These are phyloP conservation scores for Crotalus viridis DNA, from an alignment of 2,113 vertebrate species.

Conservation along the genomic window DNA sequence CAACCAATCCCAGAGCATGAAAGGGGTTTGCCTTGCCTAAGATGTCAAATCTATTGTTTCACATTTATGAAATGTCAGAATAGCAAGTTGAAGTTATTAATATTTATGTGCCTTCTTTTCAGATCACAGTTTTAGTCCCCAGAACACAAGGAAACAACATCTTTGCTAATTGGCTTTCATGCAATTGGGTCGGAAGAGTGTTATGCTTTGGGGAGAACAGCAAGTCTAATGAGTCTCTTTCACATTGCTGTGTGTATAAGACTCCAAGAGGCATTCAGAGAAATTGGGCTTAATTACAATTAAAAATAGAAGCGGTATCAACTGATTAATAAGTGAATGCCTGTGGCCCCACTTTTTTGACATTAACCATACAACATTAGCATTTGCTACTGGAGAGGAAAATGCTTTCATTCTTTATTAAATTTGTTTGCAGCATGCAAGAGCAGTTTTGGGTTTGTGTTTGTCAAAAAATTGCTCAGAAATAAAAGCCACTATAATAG, in stretches of 20 bases:
- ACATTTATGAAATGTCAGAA: background rate
- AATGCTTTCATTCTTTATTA: background rate
- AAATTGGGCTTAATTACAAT: background rate
- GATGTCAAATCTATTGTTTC: constrained; percentile 25
- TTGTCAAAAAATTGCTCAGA: background rate
- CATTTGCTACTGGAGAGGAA: background rate
- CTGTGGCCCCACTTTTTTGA: background rate
- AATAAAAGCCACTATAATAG: background rate
- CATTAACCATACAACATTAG: background rate
- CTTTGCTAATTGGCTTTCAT: constrained; percentile 29
- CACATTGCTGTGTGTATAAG: background rate
- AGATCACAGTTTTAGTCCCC: constrained; percentile 22
- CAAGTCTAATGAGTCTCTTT: background rate
- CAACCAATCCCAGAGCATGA: constrained; percentile 6
- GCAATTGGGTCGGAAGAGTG: constrained; percentile 5
- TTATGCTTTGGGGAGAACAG: constrained; percentile 5
- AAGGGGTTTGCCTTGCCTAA: constrained; percentile 4
- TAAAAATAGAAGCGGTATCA: background rate
- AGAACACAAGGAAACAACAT: constrained; percentile 29
- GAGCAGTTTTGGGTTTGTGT: background rate
- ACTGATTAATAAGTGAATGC: background rate
- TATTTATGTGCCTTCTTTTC: constrained; percentile 28
- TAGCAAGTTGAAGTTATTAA: constrained; percentile 21
- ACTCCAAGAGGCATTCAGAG: background rate
- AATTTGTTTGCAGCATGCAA: background rate